Evolutionary conservation across 2,797 vertebrate genomes (phyloP).

Genomic region (Silurus lanzhouensis): DNA sequence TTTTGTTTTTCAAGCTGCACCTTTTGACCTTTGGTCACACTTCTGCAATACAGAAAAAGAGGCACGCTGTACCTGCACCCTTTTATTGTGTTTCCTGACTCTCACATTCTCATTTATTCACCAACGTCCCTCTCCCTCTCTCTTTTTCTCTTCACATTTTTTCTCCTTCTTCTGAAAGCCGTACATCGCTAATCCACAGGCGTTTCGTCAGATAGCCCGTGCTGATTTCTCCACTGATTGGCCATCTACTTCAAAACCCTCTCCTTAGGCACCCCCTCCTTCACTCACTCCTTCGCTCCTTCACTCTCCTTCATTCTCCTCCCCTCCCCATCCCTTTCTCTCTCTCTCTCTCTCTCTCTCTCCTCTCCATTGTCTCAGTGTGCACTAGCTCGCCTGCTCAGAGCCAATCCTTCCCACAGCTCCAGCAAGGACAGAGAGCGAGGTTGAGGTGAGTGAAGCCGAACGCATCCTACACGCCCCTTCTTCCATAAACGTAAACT

Average conservation of each 20-base stretch:
- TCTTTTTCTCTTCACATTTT: constrained; percentile 49
- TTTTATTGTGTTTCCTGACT: constrained; percentile 24
- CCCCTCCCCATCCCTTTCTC: constrained; percentile 36
- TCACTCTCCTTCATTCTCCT: constrained; percentile 58
- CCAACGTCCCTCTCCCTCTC: constrained; percentile 53
- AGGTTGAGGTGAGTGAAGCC: constrained; percentile 59
- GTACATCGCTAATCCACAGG: constrained; percentile 57
- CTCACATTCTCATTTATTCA: constrained; percentile 57
- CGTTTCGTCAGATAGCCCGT: constrained; percentile 55
- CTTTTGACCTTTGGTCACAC: constrained; percentile 34
- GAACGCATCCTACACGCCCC: constrained; percentile 39
- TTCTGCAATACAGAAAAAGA: constrained; percentile 29
- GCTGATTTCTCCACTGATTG: constrained; percentile 65
- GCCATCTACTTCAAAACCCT: constrained; percentile 62
- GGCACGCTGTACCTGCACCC: constrained; percentile 29
- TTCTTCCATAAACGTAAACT: constrained; percentile 6
- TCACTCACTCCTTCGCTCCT: constrained; percentile 54
- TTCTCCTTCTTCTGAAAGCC: constrained; percentile 54
- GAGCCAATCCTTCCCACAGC: constrained; percentile 56
- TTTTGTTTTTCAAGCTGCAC: background rate
- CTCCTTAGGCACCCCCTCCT: constrained; percentile 59
- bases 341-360: constrained; percentile 42
- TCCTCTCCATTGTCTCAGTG: constrained; percentile 57
- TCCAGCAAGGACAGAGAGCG: constrained; percentile 53
- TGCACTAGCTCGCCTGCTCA: constrained; percentile 52